Evolutionary conservation across 2,797 vertebrate genomes (phyloP).

Genomic region (Cuculus canorus): DNA sequence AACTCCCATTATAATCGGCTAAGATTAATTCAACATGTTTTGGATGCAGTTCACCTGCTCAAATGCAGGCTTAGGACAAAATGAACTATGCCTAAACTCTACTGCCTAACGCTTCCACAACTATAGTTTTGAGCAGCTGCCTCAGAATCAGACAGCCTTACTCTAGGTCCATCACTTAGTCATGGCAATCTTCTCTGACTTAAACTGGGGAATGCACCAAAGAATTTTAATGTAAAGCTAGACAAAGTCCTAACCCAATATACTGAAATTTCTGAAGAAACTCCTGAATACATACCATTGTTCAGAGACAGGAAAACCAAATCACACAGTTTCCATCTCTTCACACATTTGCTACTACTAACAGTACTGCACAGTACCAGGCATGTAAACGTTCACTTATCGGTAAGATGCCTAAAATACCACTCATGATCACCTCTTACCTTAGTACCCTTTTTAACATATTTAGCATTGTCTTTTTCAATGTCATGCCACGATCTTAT

Average conservation of each 20-base stretch:
- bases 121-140: background rate
- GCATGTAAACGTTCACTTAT: background rate
- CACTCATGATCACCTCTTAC: conserved; percentile 65
- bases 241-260: background rate
- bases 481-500: conserved; percentile 98
- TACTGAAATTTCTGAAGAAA: background rate
- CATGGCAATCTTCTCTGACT: background rate
- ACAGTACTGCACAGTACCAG: background rate
- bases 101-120: background rate
- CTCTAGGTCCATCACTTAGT: background rate
- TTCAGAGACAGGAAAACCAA: background rate
- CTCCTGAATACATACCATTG: background rate
- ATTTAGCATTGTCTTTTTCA: conserved; percentile 97
- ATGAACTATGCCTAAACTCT: background rate
- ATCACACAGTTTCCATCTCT: background rate
- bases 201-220: background rate
- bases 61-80: background rate
- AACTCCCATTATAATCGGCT: background rate
- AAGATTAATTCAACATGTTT: background rate
- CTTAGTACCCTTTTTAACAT: conserved; percentile 95
- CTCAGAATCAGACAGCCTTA: background rate
- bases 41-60: background rate
- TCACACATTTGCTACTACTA: background rate
- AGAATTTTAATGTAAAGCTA: background rate
- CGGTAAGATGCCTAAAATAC: background rate